Evolutionary conservation across 2,888 invertebrate species (phyloP), one percentile per base, ranked within the genome.

Genomic region (Athalia cordata): DNA sequence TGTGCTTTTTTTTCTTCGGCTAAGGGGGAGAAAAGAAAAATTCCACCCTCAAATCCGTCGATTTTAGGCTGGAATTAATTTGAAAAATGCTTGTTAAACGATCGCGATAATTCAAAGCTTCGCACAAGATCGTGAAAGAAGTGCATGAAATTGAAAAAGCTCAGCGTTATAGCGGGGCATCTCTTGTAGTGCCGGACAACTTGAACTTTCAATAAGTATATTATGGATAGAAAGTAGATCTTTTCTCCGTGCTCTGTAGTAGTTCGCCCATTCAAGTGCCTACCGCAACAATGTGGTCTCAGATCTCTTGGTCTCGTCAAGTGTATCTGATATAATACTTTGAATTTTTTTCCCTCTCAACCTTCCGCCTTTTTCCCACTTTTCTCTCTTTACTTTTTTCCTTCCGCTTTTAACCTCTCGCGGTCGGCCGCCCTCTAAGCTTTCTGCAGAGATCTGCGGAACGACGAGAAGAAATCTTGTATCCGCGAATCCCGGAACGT

Each of bases 241-340:
- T 75, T 62, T 75, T 64, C 72, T 62, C 75, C 75, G 50, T 47
- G 61, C 29, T 50, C 62, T 15, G 29, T 29, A 29, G 29, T 29
- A 29, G 47, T 52, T 47, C 75, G 64, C 15, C 29, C 43, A 49
- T 81, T 84, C 82, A 81, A 85, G 85, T 85, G 82, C 85, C 87
- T 84, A 85, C 84, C 86, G 86, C 85, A 86, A 85, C 86, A 85
- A 87, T 87, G 88, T 87, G 85, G 85, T 81, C 82, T 74, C 72
- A 64, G 72, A 64, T 78, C 78, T 64, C 74, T 68, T 74, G 29
- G 47, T 61, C 52, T 62, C 86, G 85, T 87, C 87, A 85, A 88
- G 88, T 87, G 85, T 83, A 62, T 9, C 15, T 7, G 62, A 61
- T 64, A 8, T 15, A 43, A 84, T 86, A 86, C 87, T 88, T 86